A percentile compares a stretch with the other conserved stretches of the same genome.
These are phyloP conservation scores for Girardia tigrina DNA, from an alignment of 2,888 invertebrate genomes.

Conservation along the genomic window DNA sequence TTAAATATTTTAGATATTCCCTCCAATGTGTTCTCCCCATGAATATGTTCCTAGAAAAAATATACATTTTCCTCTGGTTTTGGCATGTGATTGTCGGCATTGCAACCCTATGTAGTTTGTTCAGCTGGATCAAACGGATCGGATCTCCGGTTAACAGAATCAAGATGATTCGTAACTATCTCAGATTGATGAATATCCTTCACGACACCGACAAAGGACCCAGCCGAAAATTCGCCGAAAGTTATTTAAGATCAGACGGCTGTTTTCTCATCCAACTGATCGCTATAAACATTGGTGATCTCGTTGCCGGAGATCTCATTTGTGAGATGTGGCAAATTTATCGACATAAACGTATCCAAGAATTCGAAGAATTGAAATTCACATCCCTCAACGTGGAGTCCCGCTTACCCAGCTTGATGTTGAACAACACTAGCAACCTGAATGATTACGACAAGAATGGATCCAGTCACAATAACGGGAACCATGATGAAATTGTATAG, in stretches of 20 bases:
- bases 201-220: constrained; percentile 4
- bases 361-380: constrained; percentile 15
- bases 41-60: constrained; percentile 40
- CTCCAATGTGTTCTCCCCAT: constrained; percentile 37
- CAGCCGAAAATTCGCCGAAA: constrained; percentile 27
- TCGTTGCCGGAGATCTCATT: constrained; percentile 26
- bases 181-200: constrained; percentile 26
- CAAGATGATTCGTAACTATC: constrained; percentile 27
- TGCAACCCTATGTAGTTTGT: constrained; percentile 43
- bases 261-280: background rate
- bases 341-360: constrained; percentile 24
- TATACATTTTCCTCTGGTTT: constrained; percentile 50
- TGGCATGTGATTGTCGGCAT: constrained; percentile 47
- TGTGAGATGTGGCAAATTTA: constrained; percentile 28
- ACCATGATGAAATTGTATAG: constrained; percentile 1
- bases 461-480: constrained; percentile 27
- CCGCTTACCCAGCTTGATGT: constrained; percentile 29
- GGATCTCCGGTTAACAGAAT: background rate
- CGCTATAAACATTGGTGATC: constrained; percentile 25
- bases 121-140: constrained; percentile 41
- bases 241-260: constrained; percentile 26
- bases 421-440: constrained; percentile 27
- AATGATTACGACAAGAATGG: constrained; percentile 30
- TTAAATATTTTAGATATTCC: constrained; percentile 33
- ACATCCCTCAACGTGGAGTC: constrained; percentile 34